Evolutionary conservation across 2,797 vertebrate species (phyloP).

Genomic region (Amblyraja radiata): DNA sequence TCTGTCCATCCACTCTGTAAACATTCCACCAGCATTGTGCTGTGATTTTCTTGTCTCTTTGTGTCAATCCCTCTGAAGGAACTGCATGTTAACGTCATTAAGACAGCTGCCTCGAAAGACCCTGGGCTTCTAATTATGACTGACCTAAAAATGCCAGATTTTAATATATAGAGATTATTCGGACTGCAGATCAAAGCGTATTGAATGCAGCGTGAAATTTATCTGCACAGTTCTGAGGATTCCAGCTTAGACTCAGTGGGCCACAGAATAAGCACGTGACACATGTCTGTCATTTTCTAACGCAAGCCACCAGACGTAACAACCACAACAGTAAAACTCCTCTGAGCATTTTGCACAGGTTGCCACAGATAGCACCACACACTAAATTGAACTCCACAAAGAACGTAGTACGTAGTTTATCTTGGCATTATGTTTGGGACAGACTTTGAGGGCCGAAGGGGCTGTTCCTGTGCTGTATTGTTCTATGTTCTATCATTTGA

Average conservation of each 20-base stretch:
- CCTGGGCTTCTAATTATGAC: conserved; percentile 58
- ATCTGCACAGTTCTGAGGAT: not conserved
- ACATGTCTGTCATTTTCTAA: no score
- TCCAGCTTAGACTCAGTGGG: not conserved
- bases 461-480: no score
- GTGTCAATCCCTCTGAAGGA: not conserved
- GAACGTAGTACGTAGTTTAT: not conserved
- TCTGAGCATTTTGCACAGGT: not conserved
- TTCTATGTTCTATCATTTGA: no score
- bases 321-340: no score
- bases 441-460: no score
- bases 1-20: not conserved
- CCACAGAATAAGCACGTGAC: no score
- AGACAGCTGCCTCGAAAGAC: conserved; percentile 52
- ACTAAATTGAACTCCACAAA: not conserved
- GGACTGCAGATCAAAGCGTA: conserved; percentile 46
- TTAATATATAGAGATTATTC: conserved; percentile 46
- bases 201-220: not conserved
- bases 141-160: conserved; percentile 56
- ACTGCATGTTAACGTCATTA: conserved; percentile 42
- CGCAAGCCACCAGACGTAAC: not conserved
- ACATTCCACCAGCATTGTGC: not conserved
- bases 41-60: not conserved
- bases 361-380: not conserved
- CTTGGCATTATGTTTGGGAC: no score